Conservation (phyloP, 2,888 invertebrate genomes). For the Serrognathus titanus region DNA sequence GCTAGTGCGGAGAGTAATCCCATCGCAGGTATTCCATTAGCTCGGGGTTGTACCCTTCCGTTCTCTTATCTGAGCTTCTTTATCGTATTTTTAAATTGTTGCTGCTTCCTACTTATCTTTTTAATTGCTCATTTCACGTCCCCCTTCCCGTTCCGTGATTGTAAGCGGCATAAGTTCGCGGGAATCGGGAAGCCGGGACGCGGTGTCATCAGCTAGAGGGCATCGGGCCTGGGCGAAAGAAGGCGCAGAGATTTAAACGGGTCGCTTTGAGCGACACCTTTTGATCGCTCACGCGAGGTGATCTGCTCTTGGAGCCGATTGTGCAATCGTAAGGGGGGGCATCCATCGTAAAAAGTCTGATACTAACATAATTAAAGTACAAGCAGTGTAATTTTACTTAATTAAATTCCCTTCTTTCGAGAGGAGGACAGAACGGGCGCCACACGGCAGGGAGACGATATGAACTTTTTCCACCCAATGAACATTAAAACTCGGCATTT, state of each 20-base stretch:
- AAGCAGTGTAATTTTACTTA: constrained; percentile 57
- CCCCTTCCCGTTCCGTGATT: constrained; percentile 12
- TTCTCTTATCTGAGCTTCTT: constrained; percentile 23
- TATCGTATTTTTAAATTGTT: constrained; percentile 40
- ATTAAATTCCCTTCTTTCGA: constrained; percentile 54
- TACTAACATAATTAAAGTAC: constrained; percentile 57
- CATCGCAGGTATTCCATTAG: constrained; percentile 27
- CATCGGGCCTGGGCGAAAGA: constrained; percentile 17
- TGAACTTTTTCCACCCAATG: constrained; percentile 54
- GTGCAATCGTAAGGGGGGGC: constrained; percentile 29
- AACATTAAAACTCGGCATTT: constrained; percentile 55
- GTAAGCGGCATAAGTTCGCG: constrained; percentile 13
- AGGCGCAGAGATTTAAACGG: constrained; percentile 12
- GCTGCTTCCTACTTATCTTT: constrained; percentile 41
- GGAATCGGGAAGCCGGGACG: constrained; percentile 13
- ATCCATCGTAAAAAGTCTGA: constrained; percentile 49
- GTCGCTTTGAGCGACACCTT: constrained; percentile 40
- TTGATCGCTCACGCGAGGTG: constrained; percentile 45
- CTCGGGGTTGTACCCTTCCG: constrained; percentile 22
- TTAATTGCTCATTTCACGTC: constrained; percentile 39
- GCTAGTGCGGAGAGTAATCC: background rate
- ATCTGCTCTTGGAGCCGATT: constrained; percentile 34
- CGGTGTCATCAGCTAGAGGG: constrained; percentile 16
- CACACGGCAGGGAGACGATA: constrained; percentile 43
- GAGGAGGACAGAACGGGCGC: constrained; percentile 20